Evolutionary conservation across 2,888 invertebrate species (phyloP).

Genomic region (Physocephala rufipes): DNA sequence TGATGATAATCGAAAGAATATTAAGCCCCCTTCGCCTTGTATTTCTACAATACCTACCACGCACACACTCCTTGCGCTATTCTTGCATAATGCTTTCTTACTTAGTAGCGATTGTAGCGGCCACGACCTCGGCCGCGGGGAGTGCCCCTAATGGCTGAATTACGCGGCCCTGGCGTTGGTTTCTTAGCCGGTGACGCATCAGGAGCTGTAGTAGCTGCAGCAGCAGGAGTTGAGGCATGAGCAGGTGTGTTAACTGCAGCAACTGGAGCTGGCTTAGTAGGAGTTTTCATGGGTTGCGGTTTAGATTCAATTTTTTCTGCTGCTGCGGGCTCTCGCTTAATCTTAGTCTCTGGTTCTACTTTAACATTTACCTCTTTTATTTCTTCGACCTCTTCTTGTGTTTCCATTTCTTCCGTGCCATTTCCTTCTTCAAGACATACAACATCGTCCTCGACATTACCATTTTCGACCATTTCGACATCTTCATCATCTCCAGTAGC

Average conservation of each 20-base stretch:
- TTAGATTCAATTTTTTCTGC: constrained; percentile 40
- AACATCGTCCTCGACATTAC: constrained; percentile 62
- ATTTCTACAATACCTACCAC: no score
- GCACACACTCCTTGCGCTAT: no score
- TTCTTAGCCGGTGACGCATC: constrained; percentile 66
- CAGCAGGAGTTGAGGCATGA: constrained; percentile 51
- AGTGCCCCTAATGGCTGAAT: constrained; percentile 56
- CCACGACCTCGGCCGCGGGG: constrained; percentile 64
- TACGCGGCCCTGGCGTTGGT: constrained; percentile 51
- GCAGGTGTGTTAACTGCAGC: constrained; percentile 52
- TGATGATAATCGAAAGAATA: no score
- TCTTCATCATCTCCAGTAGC: constrained; percentile 69
- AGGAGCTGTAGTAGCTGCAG: constrained; percentile 49
- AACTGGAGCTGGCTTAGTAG: constrained; percentile 47
- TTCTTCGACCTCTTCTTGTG: constrained; percentile 58
- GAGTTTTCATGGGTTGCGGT: constrained; percentile 48
- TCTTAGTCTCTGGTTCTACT: constrained; percentile 49
- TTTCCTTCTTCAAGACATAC: constrained; percentile 56
- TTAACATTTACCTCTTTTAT: constrained; percentile 52
- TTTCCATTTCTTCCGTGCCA: constrained; percentile 52
- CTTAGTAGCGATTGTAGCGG: constrained; percentile 64
- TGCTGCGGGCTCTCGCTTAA: constrained; percentile 47
- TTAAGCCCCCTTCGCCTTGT: no score
- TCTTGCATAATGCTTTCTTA: no score
- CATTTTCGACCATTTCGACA: constrained; percentile 66